phyloP scores from a whole-genome alignment of 2,113 vertebrate genomes.

The Mobula hypostoma region DNA sequence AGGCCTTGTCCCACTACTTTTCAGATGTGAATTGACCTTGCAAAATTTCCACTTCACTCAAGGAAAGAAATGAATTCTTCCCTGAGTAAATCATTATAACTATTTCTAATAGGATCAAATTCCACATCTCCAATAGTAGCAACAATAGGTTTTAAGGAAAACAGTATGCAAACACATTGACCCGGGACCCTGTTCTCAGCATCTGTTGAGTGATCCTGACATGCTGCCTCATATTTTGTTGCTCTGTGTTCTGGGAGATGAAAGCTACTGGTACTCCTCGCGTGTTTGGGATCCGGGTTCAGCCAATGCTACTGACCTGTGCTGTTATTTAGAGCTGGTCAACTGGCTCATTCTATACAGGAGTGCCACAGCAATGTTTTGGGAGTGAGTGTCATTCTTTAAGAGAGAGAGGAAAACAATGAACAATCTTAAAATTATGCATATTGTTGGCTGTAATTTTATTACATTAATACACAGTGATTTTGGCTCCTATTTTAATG shows the following conservation, averaged over 20 bases:
- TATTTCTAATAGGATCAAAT: neutral
- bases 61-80: neutral
- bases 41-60: neutral
- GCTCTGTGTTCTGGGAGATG: neutral
- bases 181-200: neutral
- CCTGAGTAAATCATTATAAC: neutral
- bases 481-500: neutral
- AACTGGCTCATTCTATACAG: neutral
- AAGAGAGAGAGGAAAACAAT: neutral
- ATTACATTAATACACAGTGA: neutral
- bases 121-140: neutral
- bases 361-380: neutral
- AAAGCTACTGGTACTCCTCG: neutral
- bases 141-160: neutral
- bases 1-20: neutral
- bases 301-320: neutral
- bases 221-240: neutral
- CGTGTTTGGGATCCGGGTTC: neutral
- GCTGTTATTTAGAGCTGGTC: neutral
- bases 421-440: neutral
- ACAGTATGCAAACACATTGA: neutral
- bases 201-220: neutral
- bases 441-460: neutral
- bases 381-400: neutral
- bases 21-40: neutral